Evolutionary conservation across 2,797 vertebrate species (phyloP).

Genomic region (Cuculus canorus): DNA sequence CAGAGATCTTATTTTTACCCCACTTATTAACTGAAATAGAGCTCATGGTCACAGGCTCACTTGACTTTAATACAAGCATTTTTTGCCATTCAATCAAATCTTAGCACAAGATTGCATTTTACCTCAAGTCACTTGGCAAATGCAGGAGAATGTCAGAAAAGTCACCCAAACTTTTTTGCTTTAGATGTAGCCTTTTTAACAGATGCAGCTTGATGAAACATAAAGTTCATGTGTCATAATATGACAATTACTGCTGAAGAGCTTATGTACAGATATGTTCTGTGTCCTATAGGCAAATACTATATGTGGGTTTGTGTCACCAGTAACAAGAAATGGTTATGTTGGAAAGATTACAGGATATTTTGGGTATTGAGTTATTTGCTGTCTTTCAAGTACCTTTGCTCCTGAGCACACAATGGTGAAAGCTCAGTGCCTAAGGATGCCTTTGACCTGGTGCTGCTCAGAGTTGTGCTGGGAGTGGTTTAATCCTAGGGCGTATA

Average conservation of each 20-base stretch:
- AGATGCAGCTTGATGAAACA: not conserved
- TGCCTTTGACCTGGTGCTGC: not conserved
- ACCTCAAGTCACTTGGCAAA: not conserved
- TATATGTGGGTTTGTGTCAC: not conserved
- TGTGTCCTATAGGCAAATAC: not conserved
- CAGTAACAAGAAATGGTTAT: not conserved
- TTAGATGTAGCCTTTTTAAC: not conserved
- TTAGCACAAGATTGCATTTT: not conserved
- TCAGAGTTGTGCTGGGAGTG: not conserved
- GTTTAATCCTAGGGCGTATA: not conserved
- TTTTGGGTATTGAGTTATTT: not conserved
- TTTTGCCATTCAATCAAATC: not conserved
- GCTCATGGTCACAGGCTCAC: not conserved
- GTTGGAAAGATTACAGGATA: not conserved
- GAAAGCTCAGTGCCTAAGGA: not conserved
- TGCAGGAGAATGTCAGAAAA: not conserved
- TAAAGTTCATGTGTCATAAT: not conserved
- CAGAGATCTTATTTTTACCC: not conserved
- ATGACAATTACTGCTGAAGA: not conserved
- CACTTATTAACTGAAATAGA: not conserved
- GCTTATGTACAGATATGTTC: not conserved
- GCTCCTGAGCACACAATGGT: not conserved
- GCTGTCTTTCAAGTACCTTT: not conserved
- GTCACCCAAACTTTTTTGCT: not conserved
- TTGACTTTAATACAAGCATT: not conserved